Conservation (phyloP, 2,113 vertebrate species). For the Crotalus horridus region DNA sequence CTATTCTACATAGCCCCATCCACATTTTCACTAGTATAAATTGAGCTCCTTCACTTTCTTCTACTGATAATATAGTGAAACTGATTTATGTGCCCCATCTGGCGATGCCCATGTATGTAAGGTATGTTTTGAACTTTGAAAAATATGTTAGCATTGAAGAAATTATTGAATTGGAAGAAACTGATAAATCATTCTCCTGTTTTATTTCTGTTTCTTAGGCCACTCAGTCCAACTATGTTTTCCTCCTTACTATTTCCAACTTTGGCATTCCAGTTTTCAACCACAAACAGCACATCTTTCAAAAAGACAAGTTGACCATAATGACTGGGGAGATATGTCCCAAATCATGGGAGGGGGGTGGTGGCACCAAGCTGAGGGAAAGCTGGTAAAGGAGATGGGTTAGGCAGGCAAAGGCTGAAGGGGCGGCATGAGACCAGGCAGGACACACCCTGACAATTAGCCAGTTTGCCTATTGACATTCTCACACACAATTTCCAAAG, state of each 20-base stretch:
- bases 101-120: not conserved
- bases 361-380: not conserved
- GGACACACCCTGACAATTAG: conserved; percentile 4
- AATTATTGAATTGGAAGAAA: not conserved
- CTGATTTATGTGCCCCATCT: not conserved
- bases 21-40: not conserved
- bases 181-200: not conserved
- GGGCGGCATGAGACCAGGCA: not conserved
- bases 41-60: not conserved
- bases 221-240: not conserved
- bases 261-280: not conserved
- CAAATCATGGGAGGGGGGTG: not conserved
- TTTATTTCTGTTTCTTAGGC: not conserved
- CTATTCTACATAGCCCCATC: not conserved
- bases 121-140: not conserved
- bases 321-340: not conserved
- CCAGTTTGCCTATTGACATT: not conserved
- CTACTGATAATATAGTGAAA: not conserved
- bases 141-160: not conserved
- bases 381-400: not conserved
- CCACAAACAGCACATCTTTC: not conserved
- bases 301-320: not conserved
- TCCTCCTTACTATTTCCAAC: not conserved
- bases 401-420: not conserved
- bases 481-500: not conserved